These are phyloP conservation scores for Osmerus eperlanus DNA, from an alignment of 2,113 vertebrate species.

Conservation along the genomic window DNA sequence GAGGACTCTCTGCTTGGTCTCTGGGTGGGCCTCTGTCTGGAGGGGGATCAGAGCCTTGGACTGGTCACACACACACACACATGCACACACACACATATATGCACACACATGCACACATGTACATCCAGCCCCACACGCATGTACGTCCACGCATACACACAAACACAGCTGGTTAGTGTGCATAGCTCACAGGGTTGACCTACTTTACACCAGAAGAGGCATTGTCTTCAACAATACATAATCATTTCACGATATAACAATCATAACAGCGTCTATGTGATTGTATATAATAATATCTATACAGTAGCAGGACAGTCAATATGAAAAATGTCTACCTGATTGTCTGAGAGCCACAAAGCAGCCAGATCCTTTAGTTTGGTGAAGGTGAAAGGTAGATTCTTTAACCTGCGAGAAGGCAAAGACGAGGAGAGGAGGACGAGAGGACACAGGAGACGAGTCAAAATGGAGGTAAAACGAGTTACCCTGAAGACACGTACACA, in stretches of 20 bases:
- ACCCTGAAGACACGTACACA: not conserved
- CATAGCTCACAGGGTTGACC: too few species aligned
- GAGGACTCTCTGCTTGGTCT: slow-evolving; percentile 96
- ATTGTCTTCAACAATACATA: too few species aligned
- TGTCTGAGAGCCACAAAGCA: slow-evolving; percentile 98
- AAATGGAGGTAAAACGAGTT: not conserved
- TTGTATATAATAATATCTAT: too few species aligned
- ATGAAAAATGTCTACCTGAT: slow-evolving; percentile 82
- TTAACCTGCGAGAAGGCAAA: slow-evolving; percentile 77
- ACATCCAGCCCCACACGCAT: not conserved
- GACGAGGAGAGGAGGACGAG: slow-evolving; percentile 23
- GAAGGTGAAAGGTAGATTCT: slow-evolving; percentile 97
- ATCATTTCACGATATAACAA: too few species aligned
- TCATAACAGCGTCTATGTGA: too few species aligned
- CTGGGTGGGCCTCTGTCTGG: slow-evolving; percentile 96
- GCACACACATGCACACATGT: not conserved
- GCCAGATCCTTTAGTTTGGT: slow-evolving; percentile 98
- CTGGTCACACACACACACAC: slow-evolving; percentile 57
- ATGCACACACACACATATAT: slow-evolving; percentile 7
- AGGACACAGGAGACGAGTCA: not conserved
- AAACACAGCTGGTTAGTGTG: not conserved
- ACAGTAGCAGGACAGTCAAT: too few species aligned
- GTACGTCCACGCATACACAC: not conserved
- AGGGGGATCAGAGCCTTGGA: slow-evolving; percentile 98
- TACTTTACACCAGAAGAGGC: too few species aligned